Evolutionary conservation across 2,797 vertebrate genomes (phyloP).

Genomic region (Avahi laniger): DNA sequence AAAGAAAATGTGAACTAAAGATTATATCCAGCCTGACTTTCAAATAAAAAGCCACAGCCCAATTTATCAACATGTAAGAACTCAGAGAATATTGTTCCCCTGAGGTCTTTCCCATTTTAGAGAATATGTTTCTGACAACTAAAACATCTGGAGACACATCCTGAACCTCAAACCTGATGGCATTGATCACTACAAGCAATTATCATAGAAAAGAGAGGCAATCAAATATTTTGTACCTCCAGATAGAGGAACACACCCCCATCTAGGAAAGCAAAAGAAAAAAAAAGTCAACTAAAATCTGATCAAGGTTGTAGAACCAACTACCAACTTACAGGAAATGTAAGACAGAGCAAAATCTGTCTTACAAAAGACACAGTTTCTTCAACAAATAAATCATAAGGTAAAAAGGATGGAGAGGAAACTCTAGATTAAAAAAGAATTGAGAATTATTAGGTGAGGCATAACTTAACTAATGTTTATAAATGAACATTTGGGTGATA

Average conservation of each 20-base stretch:
- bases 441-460: not conserved
- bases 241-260: not conserved
- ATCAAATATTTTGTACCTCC: not conserved
- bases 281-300: constrained; percentile 10
- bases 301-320: not conserved
- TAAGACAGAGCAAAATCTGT: not conserved
- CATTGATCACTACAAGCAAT: not conserved
- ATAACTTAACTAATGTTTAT: not conserved
- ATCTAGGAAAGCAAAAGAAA: not conserved
- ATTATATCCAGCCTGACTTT: constrained; percentile 4
- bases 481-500: not conserved
- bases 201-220: not conserved
- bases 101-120: not conserved
- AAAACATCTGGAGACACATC: not conserved
- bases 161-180: not conserved
- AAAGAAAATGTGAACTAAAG: constrained; percentile 32
- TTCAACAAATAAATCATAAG: constrained; percentile 15
- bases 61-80: constrained; percentile 35
- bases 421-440: not conserved
- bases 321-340: not conserved
- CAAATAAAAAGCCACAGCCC: constrained; percentile 28
- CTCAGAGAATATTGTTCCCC: constrained; percentile 13
- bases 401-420: not conserved
- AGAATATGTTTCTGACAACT: constrained; percentile 33
- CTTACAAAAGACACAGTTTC: not conserved